phyloP scores from a whole-genome alignment of 2,888 invertebrate species.

The Cetonia aurata region DNA sequence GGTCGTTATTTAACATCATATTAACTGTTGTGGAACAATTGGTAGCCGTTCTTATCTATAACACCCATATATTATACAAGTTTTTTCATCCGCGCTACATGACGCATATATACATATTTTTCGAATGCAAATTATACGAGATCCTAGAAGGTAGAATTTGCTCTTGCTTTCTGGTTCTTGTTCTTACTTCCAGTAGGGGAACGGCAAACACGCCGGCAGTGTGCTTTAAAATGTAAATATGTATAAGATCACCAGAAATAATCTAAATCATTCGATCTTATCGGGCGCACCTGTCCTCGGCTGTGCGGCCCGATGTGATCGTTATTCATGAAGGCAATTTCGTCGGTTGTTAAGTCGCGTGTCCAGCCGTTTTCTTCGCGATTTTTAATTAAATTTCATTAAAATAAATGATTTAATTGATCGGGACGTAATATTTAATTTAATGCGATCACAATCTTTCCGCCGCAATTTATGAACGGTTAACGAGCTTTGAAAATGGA shows the following conservation, averaged over 20 bases:
- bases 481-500: not conserved
- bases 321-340: slow-evolving; percentile 34
- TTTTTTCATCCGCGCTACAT: slow-evolving; percentile 6
- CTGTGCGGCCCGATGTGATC: slow-evolving; percentile 16
- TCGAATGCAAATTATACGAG: slow-evolving; percentile 27
- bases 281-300: slow-evolving; percentile 28
- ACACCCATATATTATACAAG: slow-evolving; percentile 5
- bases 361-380: slow-evolving; percentile 2
- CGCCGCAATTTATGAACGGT: too few species aligned
- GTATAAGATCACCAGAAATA: slow-evolving; percentile 30
- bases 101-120: slow-evolving; percentile 3
- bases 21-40: slow-evolving; percentile 34
- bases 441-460: not conserved
- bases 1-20: slow-evolving; percentile 26
- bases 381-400: slow-evolving; percentile 32
- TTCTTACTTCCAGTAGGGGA: not conserved
- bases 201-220: not conserved
- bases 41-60: slow-evolving; percentile 29
- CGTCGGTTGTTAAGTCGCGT: slow-evolving; percentile 20
- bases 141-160: not conserved
- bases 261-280: slow-evolving; percentile 37
- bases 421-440: slow-evolving; percentile 19
- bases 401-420: slow-evolving; percentile 34
- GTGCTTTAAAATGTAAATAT: slow-evolving; percentile 15
- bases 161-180: not conserved